Percentiles rank a stretch among this genome's conserved stretches.
phyloP scores from a whole-genome alignment of 2,113 vertebrate species.

The Leiothrix lutea region DNA sequence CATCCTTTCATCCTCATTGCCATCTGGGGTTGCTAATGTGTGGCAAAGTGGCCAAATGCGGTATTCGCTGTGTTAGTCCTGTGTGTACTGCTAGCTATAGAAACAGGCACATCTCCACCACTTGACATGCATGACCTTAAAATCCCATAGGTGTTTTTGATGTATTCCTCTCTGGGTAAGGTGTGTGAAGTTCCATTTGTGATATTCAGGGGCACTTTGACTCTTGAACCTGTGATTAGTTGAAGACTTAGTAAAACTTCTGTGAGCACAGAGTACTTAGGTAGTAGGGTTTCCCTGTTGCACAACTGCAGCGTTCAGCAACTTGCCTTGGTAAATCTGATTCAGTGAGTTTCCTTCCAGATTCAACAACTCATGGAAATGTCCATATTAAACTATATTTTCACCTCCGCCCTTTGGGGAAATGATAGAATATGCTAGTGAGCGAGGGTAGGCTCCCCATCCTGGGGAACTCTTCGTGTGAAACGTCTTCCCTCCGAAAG shows the following conservation, averaged over 20 bases:
- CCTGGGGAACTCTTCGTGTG: background rate
- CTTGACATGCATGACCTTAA: background rate
- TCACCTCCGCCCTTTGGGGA: background rate
- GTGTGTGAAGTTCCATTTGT: background rate
- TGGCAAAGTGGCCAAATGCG: background rate
- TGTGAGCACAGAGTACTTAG: accelerated
- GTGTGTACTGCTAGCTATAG: background rate
- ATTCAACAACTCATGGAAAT: background rate
- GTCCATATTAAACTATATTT: background rate
- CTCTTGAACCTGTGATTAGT: background rate
- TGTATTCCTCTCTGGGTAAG: background rate
- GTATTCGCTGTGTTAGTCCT: background rate
- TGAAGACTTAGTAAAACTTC: background rate
- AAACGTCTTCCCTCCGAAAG: background rate
- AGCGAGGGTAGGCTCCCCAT: background rate
- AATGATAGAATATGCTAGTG: background rate
- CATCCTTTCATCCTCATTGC: background rate
- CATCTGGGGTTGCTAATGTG: background rate
- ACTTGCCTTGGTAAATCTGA: background rate
- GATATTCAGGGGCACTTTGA: background rate
- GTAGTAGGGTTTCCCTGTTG: background rate
- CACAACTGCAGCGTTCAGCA: background rate
- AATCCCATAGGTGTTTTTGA: background rate
- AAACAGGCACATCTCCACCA: background rate
- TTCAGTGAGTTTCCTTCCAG: background rate